Evolutionary conservation across 1,140 invertebrate species (phyloP), one percentile per base, ranked within the genome.

Genomic region (Hylaeus anthracinus): DNA sequence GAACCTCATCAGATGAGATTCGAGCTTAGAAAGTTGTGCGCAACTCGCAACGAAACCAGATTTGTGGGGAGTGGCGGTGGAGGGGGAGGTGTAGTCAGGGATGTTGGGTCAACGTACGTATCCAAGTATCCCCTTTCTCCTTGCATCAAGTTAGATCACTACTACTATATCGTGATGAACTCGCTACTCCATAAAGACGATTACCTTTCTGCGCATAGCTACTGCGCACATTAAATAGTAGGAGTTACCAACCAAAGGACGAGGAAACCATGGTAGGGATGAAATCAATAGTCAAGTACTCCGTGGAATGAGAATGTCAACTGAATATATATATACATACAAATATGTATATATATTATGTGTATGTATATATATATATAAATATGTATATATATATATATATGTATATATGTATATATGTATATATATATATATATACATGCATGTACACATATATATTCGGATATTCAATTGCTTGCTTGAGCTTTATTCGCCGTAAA

Each of bases 201-300:
- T 86, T 86, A 83, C 74, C 72, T 78, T 53, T 79, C 85, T 82
- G 80, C 75, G 75, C 84, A 61, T 55, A 58, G 75, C 58, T 56
- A 45, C 72, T 65, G 85, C 85, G 79, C 82, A 84, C 73, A 76
- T 73, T 79, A 81, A 53, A 53, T 72, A 73, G 63, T 76, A 65
- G 41, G 65, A 69, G 64, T 86, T 81, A 56, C 72, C 60, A 87
- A 69, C 72, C 72, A 75, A 84, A 87, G 86, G 53, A 75, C 72
- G 45, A 48, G 45, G 48, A 66, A 53, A 72, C 56, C 70, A 63
- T 71, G 76, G 85, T 78, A 81, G 78, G 65, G 73, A 72, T 55
- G 67, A 58, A 67, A 88, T 88, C 86, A 79, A 88, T 88, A 88
- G 67, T 87, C 85, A 87, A 86, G 86, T 86, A 82, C 84, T 84